These are phyloP conservation scores for Monomorium pharaonis DNA, from an alignment of 1,140 invertebrate genomes.

Conservation along the genomic window DNA sequence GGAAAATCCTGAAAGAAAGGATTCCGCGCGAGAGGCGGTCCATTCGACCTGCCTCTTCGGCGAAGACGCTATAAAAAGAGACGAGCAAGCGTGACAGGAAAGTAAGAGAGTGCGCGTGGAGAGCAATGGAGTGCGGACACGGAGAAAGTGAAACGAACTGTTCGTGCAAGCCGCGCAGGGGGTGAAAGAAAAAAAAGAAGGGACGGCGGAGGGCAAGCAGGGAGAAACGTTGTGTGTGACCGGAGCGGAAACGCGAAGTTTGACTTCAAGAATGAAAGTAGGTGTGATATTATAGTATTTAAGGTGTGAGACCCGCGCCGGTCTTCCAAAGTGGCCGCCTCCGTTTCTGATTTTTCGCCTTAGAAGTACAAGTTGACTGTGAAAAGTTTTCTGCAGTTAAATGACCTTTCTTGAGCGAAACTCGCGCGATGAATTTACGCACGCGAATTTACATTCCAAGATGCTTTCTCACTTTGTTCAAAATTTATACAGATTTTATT, in stretches of 20 bases:
- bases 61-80: conserved; percentile 22
- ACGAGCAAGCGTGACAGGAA: conserved; percentile 30
- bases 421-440: not conserved
- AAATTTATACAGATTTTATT: not conserved
- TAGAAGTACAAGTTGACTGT: not conserved
- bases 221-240: conserved; percentile 34
- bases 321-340: conserved; percentile 17
- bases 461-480: not conserved
- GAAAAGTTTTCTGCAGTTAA: not conserved
- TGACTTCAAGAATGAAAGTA: conserved; percentile 59
- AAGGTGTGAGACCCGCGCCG: conserved; percentile 19
- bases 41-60: conserved; percentile 28
- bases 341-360: not conserved
- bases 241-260: conserved; percentile 39
- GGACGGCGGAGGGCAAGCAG: conserved; percentile 20
- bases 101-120: conserved; percentile 43
- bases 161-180: conserved; percentile 3
- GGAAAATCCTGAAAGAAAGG: conserved; percentile 16
- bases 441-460: not conserved
- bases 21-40: conserved; percentile 21
- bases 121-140: conserved; percentile 21
- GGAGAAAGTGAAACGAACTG: conserved; percentile 34
- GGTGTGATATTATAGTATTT: conserved; percentile 55
- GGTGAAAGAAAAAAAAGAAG: not conserved
- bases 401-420: not conserved